A percentile compares a stretch with the other conserved stretches of the same genome.
Evolutionary conservation across 2,888 invertebrate species (phyloP).

Genomic region (Eumacrocentrus americanus): DNA sequence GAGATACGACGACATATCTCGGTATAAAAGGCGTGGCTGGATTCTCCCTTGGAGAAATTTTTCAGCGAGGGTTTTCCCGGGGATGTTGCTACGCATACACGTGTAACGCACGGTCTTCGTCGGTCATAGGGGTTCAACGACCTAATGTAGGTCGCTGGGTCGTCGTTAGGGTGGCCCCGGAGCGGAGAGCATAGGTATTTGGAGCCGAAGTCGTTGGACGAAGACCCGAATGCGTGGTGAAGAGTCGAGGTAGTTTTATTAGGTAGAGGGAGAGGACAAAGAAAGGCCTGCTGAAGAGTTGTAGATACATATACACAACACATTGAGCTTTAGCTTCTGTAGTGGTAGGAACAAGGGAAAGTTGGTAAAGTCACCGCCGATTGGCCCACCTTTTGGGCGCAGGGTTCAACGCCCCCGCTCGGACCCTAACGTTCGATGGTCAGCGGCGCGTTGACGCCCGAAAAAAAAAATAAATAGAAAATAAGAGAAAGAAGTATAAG

Average conservation of each 20-base stretch:
- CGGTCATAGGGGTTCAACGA: conserved; percentile 41
- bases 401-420: conserved; percentile 36
- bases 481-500: conserved; percentile 12
- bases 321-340: background rate
- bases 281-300: background rate
- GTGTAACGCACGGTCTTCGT: too few relatives aligned
- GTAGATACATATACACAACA: background rate
- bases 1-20: too few relatives aligned
- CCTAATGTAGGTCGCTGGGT: conserved; percentile 43
- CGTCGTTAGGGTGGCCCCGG: conserved; percentile 30
- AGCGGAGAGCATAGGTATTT: conserved; percentile 7
- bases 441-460: conserved; percentile 18
- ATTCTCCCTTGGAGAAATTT: too few relatives aligned
- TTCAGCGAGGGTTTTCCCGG: too few relatives aligned
- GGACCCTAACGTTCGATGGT: conserved; percentile 25
- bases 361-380: conserved; percentile 35
- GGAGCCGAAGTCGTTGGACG: background rate
- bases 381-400: conserved; percentile 35
- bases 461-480: conserved; percentile 13
- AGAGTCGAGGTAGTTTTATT: conserved; percentile 2
- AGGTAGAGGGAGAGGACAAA: background rate
- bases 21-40: too few relatives aligned
- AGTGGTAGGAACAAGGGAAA: conserved; percentile 37
- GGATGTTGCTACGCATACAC: too few relatives aligned
- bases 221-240: too few relatives aligned